A percentile compares a stretch with the other conserved stretches of the same genome.
Conservation (phyloP, 2,113 vertebrate genomes). For the Ariopsis seemanni region DNA sequence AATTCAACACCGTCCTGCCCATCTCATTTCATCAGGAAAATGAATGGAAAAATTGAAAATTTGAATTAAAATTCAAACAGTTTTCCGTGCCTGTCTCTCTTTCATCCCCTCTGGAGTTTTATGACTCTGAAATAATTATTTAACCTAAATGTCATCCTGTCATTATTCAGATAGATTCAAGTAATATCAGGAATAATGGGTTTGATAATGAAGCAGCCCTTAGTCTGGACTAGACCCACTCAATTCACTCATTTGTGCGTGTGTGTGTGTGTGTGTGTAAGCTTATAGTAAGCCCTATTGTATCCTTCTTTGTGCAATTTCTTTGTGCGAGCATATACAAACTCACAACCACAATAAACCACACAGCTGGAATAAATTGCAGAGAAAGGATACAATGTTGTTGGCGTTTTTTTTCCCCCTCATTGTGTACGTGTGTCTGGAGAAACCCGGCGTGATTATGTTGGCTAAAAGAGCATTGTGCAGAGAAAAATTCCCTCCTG, state of each 20-base stretch:
- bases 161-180: constrained; percentile 30
- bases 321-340: background rate
- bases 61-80: background rate
- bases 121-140: constrained; percentile 44
- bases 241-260: background rate
- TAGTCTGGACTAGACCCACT: background rate
- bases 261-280: constrained; percentile 8
- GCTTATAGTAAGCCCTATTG: background rate
- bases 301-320: background rate
- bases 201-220: constrained; percentile 40
- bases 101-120: background rate
- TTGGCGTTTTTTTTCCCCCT: background rate
- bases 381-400: background rate
- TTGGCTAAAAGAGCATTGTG: constrained; percentile 14
- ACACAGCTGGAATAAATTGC: background rate
- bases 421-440: background rate
- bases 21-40: constrained; percentile 23
- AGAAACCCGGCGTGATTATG: constrained; percentile 24
- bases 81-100: background rate
- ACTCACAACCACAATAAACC: background rate
- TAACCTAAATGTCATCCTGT: constrained; percentile 51
- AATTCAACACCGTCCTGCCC: background rate
- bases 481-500: constrained; percentile 19
- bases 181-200: constrained; percentile 42
- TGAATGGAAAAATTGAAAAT: background rate